Conservation (phyloP, 2,888 invertebrate species). For the Halictus ligatus region DNA sequence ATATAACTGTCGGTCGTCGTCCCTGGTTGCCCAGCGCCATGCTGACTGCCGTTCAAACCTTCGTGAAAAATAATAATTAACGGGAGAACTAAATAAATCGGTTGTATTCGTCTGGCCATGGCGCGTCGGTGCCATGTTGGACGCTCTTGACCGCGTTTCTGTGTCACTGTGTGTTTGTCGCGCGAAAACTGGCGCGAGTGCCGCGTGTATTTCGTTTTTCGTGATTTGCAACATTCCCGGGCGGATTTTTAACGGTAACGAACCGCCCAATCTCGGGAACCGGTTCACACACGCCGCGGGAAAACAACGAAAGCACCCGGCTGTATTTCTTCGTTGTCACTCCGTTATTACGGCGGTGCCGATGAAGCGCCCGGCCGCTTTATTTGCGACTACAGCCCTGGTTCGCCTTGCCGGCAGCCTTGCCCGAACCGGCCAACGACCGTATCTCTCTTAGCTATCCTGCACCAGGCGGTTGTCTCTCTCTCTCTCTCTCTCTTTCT, state of each 20-base stretch:
- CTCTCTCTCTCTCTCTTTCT: constrained; percentile 31
- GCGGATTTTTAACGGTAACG: constrained; percentile 50
- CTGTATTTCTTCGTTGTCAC: constrained; percentile 56
- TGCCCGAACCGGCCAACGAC: constrained; percentile 77
- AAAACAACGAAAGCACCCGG: constrained; percentile 44
- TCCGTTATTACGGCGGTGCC: constrained; percentile 68
- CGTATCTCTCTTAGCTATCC: constrained; percentile 72
- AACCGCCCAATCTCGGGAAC: constrained; percentile 39
- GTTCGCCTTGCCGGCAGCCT: constrained; percentile 78
- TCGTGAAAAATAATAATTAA: too few relatives aligned
- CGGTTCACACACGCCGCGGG: constrained; percentile 46
- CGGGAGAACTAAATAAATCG: neutral
- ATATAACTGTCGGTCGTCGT: too few relatives aligned
- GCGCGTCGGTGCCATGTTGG: neutral
- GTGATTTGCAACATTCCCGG: neutral
- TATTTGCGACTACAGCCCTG: constrained; percentile 72
- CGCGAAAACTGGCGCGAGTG: neutral
- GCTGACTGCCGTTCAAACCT: too few relatives aligned
- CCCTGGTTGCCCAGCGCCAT: too few relatives aligned
- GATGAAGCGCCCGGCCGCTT: constrained; percentile 63
- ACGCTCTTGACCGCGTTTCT: neutral
- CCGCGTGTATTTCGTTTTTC: neutral
- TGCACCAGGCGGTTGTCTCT: constrained; percentile 35
- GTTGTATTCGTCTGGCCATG: neutral
- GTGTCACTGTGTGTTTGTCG: neutral